Conservation (phyloP, 2,797 vertebrate species). For the Ctenochaetus hawaiiensis region DNA sequence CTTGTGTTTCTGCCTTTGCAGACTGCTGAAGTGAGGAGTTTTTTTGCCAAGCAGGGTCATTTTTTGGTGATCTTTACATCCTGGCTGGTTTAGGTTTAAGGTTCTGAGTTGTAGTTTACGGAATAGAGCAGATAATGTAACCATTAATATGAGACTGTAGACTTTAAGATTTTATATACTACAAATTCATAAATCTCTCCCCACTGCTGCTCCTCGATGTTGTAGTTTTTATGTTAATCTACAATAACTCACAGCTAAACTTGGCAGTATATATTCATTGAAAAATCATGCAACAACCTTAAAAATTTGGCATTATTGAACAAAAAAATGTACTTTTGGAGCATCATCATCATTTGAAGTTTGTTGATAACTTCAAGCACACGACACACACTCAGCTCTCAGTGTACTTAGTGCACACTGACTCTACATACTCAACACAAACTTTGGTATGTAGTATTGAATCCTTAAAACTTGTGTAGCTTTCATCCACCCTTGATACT, state of each 20-base stretch:
- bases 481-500: background rate
- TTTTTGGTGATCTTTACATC: slow-evolving; percentile 24
- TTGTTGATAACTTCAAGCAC: too few species aligned
- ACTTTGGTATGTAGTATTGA: background rate
- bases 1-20: slow-evolving; percentile 31
- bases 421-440: background rate
- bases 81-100: background rate
- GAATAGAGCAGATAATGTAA: background rate
- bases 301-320: too few species aligned
- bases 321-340: too few species aligned
- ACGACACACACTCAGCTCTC: background rate
- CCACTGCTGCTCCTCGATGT: too few species aligned
- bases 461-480: background rate
- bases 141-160: too few species aligned
- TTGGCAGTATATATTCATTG: too few species aligned
- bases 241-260: too few species aligned
- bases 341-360: too few species aligned
- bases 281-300: too few species aligned
- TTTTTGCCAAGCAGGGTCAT: slow-evolving; percentile 29
- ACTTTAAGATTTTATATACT: background rate
- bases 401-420: background rate
- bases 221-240: too few species aligned
- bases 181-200: background rate
- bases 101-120: slow-evolving; percentile 1
- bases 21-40: slow-evolving; percentile 38